Evolutionary conservation across 2,113 vertebrate genomes (phyloP), one percentile per base, ranked within the genome.

Genomic region (Arenaria interpres): DNA sequence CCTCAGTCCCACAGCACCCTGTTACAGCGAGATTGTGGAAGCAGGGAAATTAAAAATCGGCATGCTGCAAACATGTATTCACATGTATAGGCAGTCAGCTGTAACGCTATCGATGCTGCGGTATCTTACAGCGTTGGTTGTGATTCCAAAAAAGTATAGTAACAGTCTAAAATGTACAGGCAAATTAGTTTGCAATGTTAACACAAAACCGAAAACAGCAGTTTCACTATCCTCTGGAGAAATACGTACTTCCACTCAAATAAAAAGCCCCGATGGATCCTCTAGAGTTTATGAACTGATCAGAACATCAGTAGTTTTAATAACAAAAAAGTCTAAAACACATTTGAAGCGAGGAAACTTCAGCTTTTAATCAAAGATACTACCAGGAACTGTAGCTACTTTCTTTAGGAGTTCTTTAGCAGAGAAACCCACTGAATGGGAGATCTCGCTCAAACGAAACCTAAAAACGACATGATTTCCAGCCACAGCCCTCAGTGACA

Each of bases 381-480:
- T 80, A 68, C 23, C 35, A 74, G 54, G 15, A 92, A 63, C 64
- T 85, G 50, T 23, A 74, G 24, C 28, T 72, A 37, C 56, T 92
- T 97, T 90, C 83, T 56, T 54, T 54, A 83, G 7, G 41, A 57
- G 53, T 24, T 88, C n/a, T 87, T 87, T 43, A 75, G 77, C 30
- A 62, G 75, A 85, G 63, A 89, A 63, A 43, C 33, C 57, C 33
- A 22, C 71, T 20, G 59, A 87, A 56, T 5, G 2, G 77, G 11
- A 72, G 82, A 59, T 46, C 69, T 92, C 56, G 54, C 88, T 90
- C 88, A 73, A 96, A 96, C 25, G 6, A 83, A 97, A 86, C 87
- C 79, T 85, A 94, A 96, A 91, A 54, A 30, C 23, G n/a, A 75
- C 66, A 48, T 1, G 25, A 62, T 95, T 92, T 74, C 95, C 68